phyloP scores from a whole-genome alignment of 2,888 invertebrate genomes.

The Ennomos erosarius region DNA sequence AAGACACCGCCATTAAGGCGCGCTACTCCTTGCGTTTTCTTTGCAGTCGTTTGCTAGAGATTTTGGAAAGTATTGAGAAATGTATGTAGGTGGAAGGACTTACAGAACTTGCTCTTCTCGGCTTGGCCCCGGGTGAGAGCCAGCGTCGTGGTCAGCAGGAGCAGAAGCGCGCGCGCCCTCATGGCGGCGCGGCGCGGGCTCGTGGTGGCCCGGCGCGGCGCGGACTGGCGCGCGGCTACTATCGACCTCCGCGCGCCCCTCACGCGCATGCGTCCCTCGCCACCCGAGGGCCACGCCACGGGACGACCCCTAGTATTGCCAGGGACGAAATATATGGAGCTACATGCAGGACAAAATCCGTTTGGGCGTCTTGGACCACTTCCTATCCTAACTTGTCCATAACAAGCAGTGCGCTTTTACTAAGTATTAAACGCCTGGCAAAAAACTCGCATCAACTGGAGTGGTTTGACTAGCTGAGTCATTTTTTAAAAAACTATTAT shows the following conservation, averaged over 20 bases:
- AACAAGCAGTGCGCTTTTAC: too few relatives aligned
- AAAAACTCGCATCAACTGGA: too few relatives aligned
- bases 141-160: constrained; percentile 62
- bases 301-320: constrained; percentile 33
- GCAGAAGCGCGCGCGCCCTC: constrained; percentile 73
- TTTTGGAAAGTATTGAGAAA: constrained; percentile 7
- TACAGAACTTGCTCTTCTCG: constrained; percentile 85
- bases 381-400: too few relatives aligned
- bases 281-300: constrained; percentile 20
- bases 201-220: constrained; percentile 61
- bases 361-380: too few relatives aligned
- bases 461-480: too few relatives aligned
- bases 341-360: constrained; percentile 20
- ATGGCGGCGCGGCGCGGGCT: constrained; percentile 79
- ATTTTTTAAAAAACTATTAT: too few relatives aligned
- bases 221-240: constrained; percentile 55
- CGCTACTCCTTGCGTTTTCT: constrained; percentile 31
- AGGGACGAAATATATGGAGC: constrained; percentile 35
- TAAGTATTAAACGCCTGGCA: too few relatives aligned
- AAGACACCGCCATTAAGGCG: constrained; percentile 42
- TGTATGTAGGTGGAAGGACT: constrained; percentile 52
- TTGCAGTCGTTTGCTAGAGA: constrained; percentile 32
- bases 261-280: constrained; percentile 34
- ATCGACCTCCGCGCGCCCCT: constrained; percentile 51
- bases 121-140: constrained; percentile 66